Percentiles rank a stretch among this genome's conserved stretches.
phyloP scores from a whole-genome alignment of 1,140 invertebrate genomes.

The Dendrolimus kikuchii region DNA sequence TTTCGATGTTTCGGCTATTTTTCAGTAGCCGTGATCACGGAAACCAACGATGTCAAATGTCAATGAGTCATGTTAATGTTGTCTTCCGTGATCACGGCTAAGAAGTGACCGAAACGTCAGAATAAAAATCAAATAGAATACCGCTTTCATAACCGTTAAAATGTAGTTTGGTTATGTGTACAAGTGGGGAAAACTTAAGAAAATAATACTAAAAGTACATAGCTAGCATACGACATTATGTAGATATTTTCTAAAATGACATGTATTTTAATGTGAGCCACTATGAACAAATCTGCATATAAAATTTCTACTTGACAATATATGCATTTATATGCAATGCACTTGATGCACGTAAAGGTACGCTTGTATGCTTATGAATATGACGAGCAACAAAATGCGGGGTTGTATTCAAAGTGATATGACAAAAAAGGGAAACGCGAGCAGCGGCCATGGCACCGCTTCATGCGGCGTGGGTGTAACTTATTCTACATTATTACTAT shows the following conservation, averaged over 20 bases:
- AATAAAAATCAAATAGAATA: no score
- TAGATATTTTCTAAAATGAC: constrained; percentile 1
- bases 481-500: background rate
- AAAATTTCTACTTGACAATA: constrained; percentile 8
- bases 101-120: no score
- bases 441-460: constrained; percentile 10
- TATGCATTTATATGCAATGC: constrained; percentile 10
- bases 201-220: background rate
- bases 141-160: background rate
- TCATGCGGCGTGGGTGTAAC: constrained; percentile 7
- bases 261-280: constrained; percentile 6
- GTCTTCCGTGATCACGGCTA: no score
- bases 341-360: constrained; percentile 12
- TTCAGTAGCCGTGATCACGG: no score
- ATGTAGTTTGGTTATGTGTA: background rate
- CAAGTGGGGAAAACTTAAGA: background rate
- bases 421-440: constrained; percentile 18
- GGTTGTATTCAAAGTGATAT: constrained; percentile 18
- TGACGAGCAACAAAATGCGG: constrained; percentile 20
- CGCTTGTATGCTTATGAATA: constrained; percentile 17
- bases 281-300: background rate
- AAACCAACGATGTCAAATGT: no score
- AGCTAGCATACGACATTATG: constrained; percentile 3
- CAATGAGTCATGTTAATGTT: no score
- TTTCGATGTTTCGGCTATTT: no score